Evolutionary conservation across 2,797 vertebrate species (phyloP).

Genomic region (Aphelocoma californica): DNA sequence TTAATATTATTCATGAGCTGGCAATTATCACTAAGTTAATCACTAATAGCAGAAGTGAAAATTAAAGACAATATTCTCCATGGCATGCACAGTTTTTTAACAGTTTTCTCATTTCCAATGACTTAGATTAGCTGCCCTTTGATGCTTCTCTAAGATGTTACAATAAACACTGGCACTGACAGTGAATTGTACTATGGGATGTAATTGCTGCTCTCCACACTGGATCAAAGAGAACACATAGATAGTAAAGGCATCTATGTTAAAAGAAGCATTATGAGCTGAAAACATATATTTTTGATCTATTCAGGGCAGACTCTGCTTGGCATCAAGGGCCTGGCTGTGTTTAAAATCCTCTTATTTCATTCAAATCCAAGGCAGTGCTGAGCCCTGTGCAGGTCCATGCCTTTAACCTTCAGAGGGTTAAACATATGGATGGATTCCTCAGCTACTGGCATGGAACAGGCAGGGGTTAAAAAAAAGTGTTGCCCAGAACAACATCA

Average conservation of each 20-base stretch:
- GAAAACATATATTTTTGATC: not conserved
- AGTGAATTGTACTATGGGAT: not conserved
- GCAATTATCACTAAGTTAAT: constrained; percentile 45
- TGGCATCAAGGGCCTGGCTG: not conserved
- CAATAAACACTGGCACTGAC: not conserved
- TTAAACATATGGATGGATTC: not conserved
- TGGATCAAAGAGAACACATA: not conserved
- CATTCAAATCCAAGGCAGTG: not conserved
- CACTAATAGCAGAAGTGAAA: not conserved
- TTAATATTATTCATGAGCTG: constrained; percentile 66
- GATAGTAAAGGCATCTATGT: not conserved
- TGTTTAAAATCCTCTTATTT: not conserved
- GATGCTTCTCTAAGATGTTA: not conserved
- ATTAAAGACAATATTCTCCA: not conserved
- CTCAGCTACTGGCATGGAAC: not conserved
- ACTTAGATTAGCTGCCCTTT: not conserved
- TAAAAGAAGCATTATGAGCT: not conserved
- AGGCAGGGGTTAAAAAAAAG: not conserved
- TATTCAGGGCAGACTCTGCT: not conserved
- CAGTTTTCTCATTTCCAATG: not conserved
- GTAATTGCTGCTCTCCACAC: not conserved
- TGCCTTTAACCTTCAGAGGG: not conserved
- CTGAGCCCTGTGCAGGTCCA: not conserved
- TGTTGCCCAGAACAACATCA: not conserved
- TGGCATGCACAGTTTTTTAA: not conserved